A percentile compares a stretch with the other conserved stretches of the same genome.
Evolutionary conservation across 2,797 vertebrate genomes (phyloP).

Genomic region (Hirundo rustica): DNA sequence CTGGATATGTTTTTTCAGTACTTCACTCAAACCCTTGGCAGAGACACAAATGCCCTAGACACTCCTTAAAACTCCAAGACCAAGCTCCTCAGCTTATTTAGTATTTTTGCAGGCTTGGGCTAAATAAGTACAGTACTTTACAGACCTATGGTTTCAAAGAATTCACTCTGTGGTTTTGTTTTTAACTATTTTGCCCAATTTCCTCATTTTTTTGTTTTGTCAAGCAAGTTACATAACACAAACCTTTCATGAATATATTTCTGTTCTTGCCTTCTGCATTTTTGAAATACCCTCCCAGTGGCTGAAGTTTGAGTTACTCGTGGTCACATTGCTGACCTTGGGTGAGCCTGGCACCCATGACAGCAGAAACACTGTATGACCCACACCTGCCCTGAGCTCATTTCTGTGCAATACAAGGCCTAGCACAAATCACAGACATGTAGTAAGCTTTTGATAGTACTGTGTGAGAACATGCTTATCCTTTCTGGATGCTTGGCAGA

Average conservation of each 20-base stretch:
- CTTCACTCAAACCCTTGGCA: conserved; percentile 19
- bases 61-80: neutral
- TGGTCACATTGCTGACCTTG: neutral
- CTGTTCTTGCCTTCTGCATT: neutral
- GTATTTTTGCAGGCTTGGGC: neutral
- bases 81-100: neutral
- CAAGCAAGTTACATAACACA: neutral
- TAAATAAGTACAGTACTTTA: conserved; percentile 3
- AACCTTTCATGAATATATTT: neutral
- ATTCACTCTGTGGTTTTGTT: neutral
- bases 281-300: neutral
- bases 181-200: neutral
- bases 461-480: neutral
- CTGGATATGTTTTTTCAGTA: neutral
- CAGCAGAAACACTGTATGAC: neutral
- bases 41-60: neutral
- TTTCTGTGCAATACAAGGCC: accelerated
- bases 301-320: neutral
- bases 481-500: neutral
- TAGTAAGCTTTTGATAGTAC: neutral
- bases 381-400: neutral
- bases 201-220: neutral
- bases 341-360: neutral
- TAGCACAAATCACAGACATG: neutral
- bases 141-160: neutral